These are phyloP conservation scores for Agonopterix heracliana DNA, from an alignment of 2,888 invertebrate genomes.

Conservation along the genomic window DNA sequence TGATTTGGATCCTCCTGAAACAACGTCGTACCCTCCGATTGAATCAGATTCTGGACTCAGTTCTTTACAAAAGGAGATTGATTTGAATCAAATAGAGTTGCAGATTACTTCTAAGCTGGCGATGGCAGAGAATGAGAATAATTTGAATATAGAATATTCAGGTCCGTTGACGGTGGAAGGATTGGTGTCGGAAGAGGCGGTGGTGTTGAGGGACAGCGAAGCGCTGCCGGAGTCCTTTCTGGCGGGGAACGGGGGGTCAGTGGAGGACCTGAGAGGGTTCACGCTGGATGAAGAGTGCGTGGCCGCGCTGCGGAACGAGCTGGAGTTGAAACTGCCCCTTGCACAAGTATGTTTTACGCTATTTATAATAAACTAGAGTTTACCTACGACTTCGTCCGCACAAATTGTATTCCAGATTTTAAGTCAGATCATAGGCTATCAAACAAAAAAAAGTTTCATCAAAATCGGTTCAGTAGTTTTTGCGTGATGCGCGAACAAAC, in stretches of 20 bases:
- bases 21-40: slow-evolving; percentile 10
- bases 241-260: slow-evolving; percentile 69
- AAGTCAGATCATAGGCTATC: too few relatives aligned
- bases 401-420: not conserved
- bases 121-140: slow-evolving; percentile 72
- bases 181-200: slow-evolving; percentile 36
- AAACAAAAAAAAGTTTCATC: too few relatives aligned
- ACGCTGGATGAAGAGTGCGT: slow-evolving; percentile 83
- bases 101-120: slow-evolving; percentile 67
- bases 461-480: too few relatives aligned
- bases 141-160: slow-evolving; percentile 68
- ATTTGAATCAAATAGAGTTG: slow-evolving; percentile 61
- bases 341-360: slow-evolving; percentile 76
- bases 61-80: slow-evolving; percentile 41
- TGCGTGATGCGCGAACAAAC: too few relatives aligned
- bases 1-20: slow-evolving; percentile 34
- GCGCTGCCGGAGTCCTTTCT: slow-evolving; percentile 46
- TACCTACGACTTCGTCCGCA: not conserved
- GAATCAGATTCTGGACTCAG: slow-evolving; percentile 27
- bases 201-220: slow-evolving; percentile 36
- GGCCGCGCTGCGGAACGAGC: slow-evolving; percentile 81
- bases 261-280: slow-evolving; percentile 72
- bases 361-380: not conserved
- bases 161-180: slow-evolving; percentile 58
- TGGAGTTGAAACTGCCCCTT: slow-evolving; percentile 81